Conservation (phyloP, 2,113 vertebrate genomes). For the Bubo bubo region DNA sequence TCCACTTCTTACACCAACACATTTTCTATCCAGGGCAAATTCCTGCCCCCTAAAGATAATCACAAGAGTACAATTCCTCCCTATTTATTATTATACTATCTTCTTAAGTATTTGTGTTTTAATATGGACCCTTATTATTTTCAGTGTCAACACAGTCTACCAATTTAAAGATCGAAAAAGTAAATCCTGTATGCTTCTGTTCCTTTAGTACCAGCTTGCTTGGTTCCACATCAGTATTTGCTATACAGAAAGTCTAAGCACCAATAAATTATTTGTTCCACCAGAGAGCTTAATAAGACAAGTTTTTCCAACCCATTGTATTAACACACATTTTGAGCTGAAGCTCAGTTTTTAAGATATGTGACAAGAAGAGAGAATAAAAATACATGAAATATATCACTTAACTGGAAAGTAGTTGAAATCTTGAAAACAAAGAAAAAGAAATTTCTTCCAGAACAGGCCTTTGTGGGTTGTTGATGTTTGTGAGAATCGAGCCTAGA, state of each 20-base stretch:
- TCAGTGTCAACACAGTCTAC: not conserved
- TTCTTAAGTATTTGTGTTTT: not conserved
- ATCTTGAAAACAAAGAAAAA: not conserved
- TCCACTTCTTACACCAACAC: not conserved
- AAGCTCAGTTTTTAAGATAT: not conserved
- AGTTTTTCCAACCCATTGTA: not conserved
- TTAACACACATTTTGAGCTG: not conserved
- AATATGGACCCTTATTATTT: not conserved
- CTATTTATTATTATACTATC: not conserved
- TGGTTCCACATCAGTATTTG: not conserved
- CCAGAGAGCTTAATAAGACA: not conserved
- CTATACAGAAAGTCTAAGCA: not conserved
- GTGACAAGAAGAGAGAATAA: not conserved
- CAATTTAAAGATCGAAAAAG: not conserved
- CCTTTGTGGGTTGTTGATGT: not conserved
- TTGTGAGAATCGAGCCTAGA: not conserved
- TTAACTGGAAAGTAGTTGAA: not conserved
- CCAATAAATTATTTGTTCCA: not conserved
- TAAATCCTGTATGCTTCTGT: not conserved
- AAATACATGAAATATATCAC: not conserved
- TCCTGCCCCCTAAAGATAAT: not conserved
- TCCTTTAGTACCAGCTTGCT: not conserved
- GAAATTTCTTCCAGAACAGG: not conserved
- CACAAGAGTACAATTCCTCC: not conserved
- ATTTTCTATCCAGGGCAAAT: not conserved